Evolutionary conservation across 2,113 vertebrate species (phyloP).

Genomic region (Columbina picui): DNA sequence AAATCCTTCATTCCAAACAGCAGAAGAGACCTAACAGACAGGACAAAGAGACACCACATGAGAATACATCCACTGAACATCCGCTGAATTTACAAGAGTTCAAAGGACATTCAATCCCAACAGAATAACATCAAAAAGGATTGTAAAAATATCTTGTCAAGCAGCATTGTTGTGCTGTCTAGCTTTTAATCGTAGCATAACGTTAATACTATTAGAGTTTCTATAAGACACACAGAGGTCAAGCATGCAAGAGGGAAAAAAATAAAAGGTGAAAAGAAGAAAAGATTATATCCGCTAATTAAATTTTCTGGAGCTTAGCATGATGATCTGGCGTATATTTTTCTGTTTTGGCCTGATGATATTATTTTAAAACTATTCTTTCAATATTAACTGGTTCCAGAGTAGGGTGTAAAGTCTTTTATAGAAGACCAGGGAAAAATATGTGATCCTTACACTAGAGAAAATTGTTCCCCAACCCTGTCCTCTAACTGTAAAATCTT

Average conservation of each 20-base stretch:
- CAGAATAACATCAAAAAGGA: slow-evolving; percentile 78
- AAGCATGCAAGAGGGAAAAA: slow-evolving; percentile 57
- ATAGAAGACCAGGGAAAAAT: neutral
- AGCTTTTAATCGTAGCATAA: slow-evolving; percentile 76
- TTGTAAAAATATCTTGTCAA: slow-evolving; percentile 76
- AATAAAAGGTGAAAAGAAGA: neutral
- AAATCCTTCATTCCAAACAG: slow-evolving; percentile 44
- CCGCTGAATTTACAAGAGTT: slow-evolving; percentile 71
- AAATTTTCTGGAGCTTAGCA: slow-evolving; percentile 67
- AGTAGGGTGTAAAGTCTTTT: neutral
- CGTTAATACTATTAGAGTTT: slow-evolving; percentile 75
- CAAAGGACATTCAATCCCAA: slow-evolving; percentile 82
- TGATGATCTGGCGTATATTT: slow-evolving; percentile 50
- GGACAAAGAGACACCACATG: slow-evolving; percentile 16
- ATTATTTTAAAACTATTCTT: slow-evolving; percentile 60
- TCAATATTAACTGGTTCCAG: neutral
- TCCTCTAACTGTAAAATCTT: neutral
- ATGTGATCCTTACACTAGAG: neutral
- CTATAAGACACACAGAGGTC: slow-evolving; percentile 67
- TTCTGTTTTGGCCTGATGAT: neutral
- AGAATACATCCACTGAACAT: slow-evolving; percentile 48
- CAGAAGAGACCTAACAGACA: slow-evolving; percentile 40
- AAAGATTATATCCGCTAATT: slow-evolving; percentile 64
- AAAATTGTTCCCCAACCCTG: neutral
- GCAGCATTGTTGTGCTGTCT: slow-evolving; percentile 69